A percentile compares a stretch with the other conserved stretches of the same genome.
Conservation (phyloP, 2,113 vertebrate genomes). For the Pleuronectes platessa region DNA sequence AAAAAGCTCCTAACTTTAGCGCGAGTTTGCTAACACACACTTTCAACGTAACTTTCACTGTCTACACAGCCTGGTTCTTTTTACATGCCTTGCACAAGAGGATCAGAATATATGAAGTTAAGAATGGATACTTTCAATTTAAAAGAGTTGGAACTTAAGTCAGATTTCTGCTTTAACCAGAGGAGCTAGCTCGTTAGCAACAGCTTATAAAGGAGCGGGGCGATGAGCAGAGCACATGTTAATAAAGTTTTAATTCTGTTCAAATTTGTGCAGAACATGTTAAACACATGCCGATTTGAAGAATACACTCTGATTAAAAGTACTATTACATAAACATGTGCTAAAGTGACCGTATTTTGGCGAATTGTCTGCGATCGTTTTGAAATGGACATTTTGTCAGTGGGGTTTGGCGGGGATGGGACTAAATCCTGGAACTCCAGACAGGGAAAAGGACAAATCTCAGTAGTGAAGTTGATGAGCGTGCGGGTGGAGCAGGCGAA, state of each 20-base stretch:
- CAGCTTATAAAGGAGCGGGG: neutral
- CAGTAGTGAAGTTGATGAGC: neutral
- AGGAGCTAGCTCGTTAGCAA: constrained; percentile 8
- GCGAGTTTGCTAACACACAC: fast-evolving
- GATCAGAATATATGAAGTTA: neutral
- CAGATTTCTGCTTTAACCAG: neutral
- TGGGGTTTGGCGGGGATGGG: constrained; percentile 5
- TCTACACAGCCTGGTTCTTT: neutral
- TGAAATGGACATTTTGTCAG: neutral
- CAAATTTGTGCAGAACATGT: neutral
- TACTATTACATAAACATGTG: fast-evolving
- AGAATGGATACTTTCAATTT: neutral
- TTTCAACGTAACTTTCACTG: fast-evolving
- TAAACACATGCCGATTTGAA: neutral
- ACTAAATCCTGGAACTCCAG: constrained; percentile 10
- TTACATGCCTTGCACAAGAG: neutral
- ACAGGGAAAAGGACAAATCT: neutral
- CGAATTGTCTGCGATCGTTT: fast-evolving
- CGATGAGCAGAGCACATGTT: neutral
- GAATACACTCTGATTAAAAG: fast-evolving
- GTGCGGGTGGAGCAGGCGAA: too few relatives aligned
- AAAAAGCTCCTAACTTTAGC: neutral
- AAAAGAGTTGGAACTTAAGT: neutral
- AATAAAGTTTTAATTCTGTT: constrained; percentile 7
- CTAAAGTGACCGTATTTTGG: fast-evolving